These are phyloP conservation scores for Microcebus griseorufus DNA, from an alignment of 2,113 vertebrate species.

Conservation along the genomic window DNA sequence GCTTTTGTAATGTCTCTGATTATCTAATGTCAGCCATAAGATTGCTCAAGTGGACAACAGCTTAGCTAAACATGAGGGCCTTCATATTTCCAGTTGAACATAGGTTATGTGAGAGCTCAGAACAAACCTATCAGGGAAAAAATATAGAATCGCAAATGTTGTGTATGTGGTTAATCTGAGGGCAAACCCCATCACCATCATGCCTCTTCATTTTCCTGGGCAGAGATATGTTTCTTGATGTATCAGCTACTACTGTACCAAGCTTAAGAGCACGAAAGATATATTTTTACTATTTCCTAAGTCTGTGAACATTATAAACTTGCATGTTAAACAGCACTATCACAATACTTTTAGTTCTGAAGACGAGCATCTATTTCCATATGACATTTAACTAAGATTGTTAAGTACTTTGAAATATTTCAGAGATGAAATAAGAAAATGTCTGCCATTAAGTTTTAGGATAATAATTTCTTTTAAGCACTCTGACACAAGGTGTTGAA, in stretches of 20 bases:
- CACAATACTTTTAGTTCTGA: background rate
- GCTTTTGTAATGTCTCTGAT: background rate
- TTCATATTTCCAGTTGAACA: background rate
- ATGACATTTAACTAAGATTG: background rate
- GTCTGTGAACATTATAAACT: background rate
- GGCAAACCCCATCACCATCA: background rate
- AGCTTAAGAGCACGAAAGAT: background rate
- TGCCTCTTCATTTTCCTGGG: background rate
- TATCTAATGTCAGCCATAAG: background rate
- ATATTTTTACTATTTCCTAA: background rate
- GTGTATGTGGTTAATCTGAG: background rate
- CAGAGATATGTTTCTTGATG: background rate
- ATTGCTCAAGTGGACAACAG: background rate
- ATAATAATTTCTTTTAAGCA: background rate
- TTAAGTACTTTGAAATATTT: background rate
- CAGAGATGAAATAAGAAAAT: conserved; percentile 16
- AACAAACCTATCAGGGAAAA: background rate
- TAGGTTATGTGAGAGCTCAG: background rate
- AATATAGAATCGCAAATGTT: background rate
- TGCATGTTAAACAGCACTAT: background rate
- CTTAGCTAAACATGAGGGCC: background rate
- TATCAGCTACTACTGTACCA: background rate
- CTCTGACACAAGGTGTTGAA: background rate
- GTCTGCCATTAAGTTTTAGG: background rate
- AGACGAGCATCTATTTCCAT: background rate